Evolutionary conservation across 1,140 invertebrate genomes (phyloP).

Genomic region (Atopsyche davidsoni): DNA sequence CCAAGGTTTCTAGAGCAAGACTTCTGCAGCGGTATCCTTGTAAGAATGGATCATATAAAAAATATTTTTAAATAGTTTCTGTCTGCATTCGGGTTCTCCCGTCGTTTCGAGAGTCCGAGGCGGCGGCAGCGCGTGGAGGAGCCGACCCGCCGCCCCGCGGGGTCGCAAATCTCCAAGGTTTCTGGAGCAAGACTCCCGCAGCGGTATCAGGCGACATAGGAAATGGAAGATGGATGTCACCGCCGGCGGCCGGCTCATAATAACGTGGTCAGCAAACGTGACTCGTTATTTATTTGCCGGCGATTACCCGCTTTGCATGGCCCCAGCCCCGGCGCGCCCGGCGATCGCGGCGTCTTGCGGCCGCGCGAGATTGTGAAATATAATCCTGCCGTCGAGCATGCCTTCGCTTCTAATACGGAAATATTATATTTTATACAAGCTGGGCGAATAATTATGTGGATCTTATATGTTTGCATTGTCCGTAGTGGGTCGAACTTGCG

Average conservation of each 20-base stretch:
- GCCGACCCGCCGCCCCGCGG: background rate
- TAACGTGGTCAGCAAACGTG: slow-evolving; percentile 18
- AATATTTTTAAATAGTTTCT: no score
- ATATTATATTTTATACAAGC: no score
- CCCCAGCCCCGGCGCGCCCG: background rate
- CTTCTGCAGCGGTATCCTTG: no score
- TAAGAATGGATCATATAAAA: no score
- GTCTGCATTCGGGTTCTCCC: no score
- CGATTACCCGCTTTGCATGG: slow-evolving; percentile 5
- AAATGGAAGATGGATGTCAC: slow-evolving; percentile 28
- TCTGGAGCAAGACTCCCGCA: background rate
- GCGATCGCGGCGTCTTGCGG: background rate
- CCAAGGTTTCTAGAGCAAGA: no score
- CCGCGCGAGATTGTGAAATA: background rate
- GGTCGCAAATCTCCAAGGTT: background rate
- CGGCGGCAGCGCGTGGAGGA: background rate
- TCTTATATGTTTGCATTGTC: no score
- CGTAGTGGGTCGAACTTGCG: no score
- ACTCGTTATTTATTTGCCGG: slow-evolving; percentile 15
- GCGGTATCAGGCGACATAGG: slow-evolving; percentile 10
- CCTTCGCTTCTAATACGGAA: no score
- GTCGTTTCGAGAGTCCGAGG: no score
- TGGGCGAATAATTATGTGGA: no score
- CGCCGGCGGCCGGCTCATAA: slow-evolving; percentile 12
- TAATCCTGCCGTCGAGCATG: no score